These are phyloP conservation scores for Rotaria macrura DNA, from an alignment of 2,888 invertebrate species.

Conservation along the genomic window DNA sequence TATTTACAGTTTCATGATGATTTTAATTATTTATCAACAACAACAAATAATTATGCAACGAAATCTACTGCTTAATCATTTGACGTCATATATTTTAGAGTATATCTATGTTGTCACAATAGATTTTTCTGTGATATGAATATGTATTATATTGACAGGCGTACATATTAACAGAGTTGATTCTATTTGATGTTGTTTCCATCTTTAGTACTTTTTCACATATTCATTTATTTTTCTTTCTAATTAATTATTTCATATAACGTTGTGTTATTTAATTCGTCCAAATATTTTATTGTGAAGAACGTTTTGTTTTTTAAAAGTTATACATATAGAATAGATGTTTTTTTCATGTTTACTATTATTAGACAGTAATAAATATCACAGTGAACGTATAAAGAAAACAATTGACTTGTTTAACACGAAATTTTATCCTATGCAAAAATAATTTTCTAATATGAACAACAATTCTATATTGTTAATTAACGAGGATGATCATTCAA, in stretches of 20 bases:
- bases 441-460: too few species aligned
- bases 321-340: not conserved
- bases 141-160: not conserved
- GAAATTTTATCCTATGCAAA: too few species aligned
- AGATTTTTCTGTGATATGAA: not conserved
- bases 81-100: not conserved
- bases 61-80: not conserved
- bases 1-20: slow-evolving; percentile 25
- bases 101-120: not conserved
- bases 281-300: not conserved
- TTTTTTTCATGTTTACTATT: not conserved
- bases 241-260: not conserved
- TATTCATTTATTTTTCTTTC: not conserved
- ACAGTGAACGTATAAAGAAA: too few species aligned
- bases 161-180: not conserved
- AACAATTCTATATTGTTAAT: too few species aligned
- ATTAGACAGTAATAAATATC: not conserved
- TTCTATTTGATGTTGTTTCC: not conserved
- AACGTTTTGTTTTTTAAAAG: not conserved
- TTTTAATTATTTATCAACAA: not conserved
- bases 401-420: too few species aligned
- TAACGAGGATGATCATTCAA: too few species aligned
- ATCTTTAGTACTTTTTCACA: not conserved
- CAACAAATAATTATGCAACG: not conserved
- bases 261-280: not conserved